Conservation (phyloP, 2,797 vertebrate species). For the Diplodus sargus region DNA sequence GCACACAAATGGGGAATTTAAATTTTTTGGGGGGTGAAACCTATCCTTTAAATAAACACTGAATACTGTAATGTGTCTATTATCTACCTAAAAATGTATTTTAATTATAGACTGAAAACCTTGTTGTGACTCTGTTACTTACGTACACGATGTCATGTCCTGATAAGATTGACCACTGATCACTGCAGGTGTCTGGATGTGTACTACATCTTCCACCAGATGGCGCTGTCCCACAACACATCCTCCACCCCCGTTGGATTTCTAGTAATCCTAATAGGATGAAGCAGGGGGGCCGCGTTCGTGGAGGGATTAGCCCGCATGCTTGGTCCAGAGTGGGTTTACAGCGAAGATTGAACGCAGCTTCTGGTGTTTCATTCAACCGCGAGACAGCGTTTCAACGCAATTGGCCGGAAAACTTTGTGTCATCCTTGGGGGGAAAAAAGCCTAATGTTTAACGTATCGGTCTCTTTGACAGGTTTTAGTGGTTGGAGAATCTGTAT, state of each 20-base stretch:
- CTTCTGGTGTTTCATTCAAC: conserved; percentile 13
- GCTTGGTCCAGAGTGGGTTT: conserved; percentile 21
- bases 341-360: background rate
- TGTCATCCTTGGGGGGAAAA: background rate
- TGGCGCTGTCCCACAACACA: conserved; percentile 43
- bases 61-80: no score
- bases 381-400: background rate
- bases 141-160: no score
- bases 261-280: conserved; percentile 45
- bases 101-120: no score
- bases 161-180: no score
- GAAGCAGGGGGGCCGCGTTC: conserved; percentile 9
- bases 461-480: background rate
- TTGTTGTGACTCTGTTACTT: no score
- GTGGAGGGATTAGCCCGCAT: conserved; percentile 29
- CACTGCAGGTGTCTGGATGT: no score
- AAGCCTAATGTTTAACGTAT: background rate
- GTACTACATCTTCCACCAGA: conserved; percentile 35
- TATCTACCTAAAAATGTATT: no score
- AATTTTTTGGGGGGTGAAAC: no score
- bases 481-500: rapidly evolving
- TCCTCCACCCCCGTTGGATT: background rate
- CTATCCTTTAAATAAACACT: no score
- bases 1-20: no score
- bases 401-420: rapidly evolving